Evolutionary conservation across 2,113 vertebrate genomes (phyloP).

Genomic region (Crotalus helleri): DNA sequence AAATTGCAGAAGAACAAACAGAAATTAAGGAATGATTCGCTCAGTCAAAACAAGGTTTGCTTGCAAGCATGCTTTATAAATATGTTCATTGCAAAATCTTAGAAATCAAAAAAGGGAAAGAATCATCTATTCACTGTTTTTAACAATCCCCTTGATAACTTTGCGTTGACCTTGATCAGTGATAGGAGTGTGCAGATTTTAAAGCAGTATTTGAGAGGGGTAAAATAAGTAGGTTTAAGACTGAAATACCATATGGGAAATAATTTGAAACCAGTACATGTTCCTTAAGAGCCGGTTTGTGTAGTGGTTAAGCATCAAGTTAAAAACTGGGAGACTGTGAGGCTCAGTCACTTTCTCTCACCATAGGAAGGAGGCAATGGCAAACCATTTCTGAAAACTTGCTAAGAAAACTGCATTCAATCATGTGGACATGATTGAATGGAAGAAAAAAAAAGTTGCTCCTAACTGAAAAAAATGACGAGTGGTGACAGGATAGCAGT

Average conservation of each 20-base stretch:
- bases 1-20: slow-evolving; percentile 89
- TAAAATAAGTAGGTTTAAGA: neutral
- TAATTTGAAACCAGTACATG: neutral
- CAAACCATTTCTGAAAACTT: too few relatives aligned
- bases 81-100: neutral
- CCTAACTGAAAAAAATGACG: too few relatives aligned
- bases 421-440: too few relatives aligned
- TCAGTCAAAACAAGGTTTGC: slow-evolving; percentile 81
- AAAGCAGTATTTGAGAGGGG: neutral
- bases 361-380: too few relatives aligned
- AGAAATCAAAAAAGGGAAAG: neutral
- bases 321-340: too few relatives aligned
- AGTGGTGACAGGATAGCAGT: too few relatives aligned
- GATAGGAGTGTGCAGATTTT: neutral
- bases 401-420: too few relatives aligned
- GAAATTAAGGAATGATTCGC: slow-evolving; percentile 79
- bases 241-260: neutral
- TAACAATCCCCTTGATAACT: neutral
- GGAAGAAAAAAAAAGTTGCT: too few relatives aligned
- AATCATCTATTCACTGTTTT: slow-evolving; percentile 12
- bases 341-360: too few relatives aligned
- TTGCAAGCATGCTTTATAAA: slow-evolving; percentile 26
- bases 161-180: neutral
- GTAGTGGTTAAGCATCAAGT: too few relatives aligned
- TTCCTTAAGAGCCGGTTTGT: neutral